Evolutionary conservation across 2,888 invertebrate species (phyloP).

Genomic region (Germaria angustata): DNA sequence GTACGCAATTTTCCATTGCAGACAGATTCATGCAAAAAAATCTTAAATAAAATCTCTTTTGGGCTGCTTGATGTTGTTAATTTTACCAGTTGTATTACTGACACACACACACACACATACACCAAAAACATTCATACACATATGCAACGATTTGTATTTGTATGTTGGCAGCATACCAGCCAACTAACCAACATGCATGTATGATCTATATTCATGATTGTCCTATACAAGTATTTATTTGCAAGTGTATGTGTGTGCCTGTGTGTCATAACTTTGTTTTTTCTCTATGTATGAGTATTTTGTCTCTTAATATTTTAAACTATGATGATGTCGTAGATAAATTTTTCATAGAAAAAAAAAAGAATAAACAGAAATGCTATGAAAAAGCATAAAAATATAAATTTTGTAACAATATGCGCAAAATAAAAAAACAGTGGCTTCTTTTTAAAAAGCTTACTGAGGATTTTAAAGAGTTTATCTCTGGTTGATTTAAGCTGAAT

Average conservation of each 20-base stretch:
- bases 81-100: background rate
- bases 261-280: background rate
- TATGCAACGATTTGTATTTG: constrained; percentile 16
- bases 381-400: constrained; percentile 52
- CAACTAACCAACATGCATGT: constrained; percentile 14
- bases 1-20: constrained; percentile 46
- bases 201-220: constrained; percentile 23
- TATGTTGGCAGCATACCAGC: constrained; percentile 18
- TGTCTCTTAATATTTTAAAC: background rate
- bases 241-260: background rate
- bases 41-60: constrained; percentile 42
- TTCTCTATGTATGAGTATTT: constrained; percentile 1
- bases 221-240: constrained; percentile 3
- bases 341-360: constrained; percentile 39
- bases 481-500: background rate
- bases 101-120: background rate
- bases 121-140: background rate
- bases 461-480: background rate
- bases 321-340: constrained; percentile 62
- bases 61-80: constrained; percentile 19
- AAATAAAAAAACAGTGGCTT: constrained; percentile 40
- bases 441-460: background rate
- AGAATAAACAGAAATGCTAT: constrained; percentile 30
- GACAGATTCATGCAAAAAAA: background rate
- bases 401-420: constrained; percentile 18